Conservation (phyloP, 2,113 vertebrate species). For the Chaenocephalus aceratus region DNA sequence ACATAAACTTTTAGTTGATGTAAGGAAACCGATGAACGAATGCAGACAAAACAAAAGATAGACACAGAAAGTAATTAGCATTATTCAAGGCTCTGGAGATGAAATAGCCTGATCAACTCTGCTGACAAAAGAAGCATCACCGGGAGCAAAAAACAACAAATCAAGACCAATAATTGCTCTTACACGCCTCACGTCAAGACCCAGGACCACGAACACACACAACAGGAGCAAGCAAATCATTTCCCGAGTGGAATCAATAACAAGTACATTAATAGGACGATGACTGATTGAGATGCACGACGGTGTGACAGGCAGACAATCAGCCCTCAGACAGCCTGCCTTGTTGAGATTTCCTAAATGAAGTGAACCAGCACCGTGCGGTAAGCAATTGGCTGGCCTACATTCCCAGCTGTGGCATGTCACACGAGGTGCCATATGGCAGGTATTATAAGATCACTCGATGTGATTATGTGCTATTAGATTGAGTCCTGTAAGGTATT, state of each 20-base stretch:
- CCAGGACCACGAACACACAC: slow-evolving; percentile 37
- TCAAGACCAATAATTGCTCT: slow-evolving; percentile 35
- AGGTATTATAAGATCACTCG: slow-evolving; percentile 43
- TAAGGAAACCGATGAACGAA: not conserved
- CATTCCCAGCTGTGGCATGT: slow-evolving; percentile 59
- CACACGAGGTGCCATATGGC: slow-evolving; percentile 43
- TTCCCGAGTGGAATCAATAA: slow-evolving; percentile 57
- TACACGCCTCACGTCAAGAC: slow-evolving; percentile 21
- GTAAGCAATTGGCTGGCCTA: slow-evolving; percentile 54
- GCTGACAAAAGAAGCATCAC: slow-evolving; percentile 15
- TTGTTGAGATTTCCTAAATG: slow-evolving; percentile 55
- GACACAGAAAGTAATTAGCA: slow-evolving; percentile 11
- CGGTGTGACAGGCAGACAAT: slow-evolving; percentile 53
- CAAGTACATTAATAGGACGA: slow-evolving; percentile 47
- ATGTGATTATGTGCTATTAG: slow-evolving; percentile 49
- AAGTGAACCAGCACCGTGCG: slow-evolving; percentile 29
- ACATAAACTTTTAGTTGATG: not conserved
- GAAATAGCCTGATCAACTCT: not conserved
- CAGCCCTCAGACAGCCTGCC: slow-evolving; percentile 64
- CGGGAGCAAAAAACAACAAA: slow-evolving; percentile 29
- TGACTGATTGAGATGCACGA: slow-evolving; percentile 63
- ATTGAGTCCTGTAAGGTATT: slow-evolving; percentile 33
- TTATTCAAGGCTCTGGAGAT: slow-evolving; percentile 7
- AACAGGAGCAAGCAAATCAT: slow-evolving; percentile 22
- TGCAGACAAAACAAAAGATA: not conserved